These are phyloP conservation scores for Knipowitschia caucasica DNA, from an alignment of 2,797 vertebrate species.

Conservation along the genomic window DNA sequence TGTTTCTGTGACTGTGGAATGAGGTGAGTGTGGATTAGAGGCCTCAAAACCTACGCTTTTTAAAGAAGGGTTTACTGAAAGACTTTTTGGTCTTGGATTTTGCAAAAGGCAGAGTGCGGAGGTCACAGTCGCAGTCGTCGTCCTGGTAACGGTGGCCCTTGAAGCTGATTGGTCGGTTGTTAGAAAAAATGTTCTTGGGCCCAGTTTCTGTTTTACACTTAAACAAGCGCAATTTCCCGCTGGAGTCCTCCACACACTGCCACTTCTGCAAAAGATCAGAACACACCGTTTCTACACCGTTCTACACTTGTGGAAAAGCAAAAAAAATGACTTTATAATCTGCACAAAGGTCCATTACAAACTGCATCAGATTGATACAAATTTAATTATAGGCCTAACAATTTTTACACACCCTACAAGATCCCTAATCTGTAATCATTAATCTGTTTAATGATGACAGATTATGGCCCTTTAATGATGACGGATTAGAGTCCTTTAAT, in stretches of 20 bases:
- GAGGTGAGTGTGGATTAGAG: neutral
- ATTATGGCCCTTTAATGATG: too few relatives aligned
- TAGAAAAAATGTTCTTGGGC: conserved; percentile 26
- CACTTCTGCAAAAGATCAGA: conserved; percentile 81
- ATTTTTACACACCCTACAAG: too few relatives aligned
- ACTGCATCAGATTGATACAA: too few relatives aligned
- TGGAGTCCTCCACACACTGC: conserved; percentile 92
- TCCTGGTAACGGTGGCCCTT: conserved; percentile 74
- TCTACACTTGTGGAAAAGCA: too few relatives aligned
- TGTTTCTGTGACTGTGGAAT: too few relatives aligned
- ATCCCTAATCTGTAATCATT: too few relatives aligned
- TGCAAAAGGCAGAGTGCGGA: conserved; percentile 34
- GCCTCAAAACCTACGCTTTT: conserved; percentile 83
- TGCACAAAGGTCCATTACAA: too few relatives aligned
- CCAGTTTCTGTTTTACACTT: conserved; percentile 87
- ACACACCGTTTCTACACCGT: neutral
- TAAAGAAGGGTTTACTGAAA: conserved; percentile 80
- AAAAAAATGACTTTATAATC: too few relatives aligned
- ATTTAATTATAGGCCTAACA: too few relatives aligned
- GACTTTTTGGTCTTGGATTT: conserved; percentile 37
- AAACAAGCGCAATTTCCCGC: conserved; percentile 88
- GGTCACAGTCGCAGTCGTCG: conserved; percentile 78
- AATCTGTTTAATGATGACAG: too few relatives aligned
- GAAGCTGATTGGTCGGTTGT: conserved; percentile 63
- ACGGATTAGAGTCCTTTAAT: too few relatives aligned